phyloP scores from a whole-genome alignment of 2,113 vertebrate species.

The Chroicocephalus ridibundus region DNA sequence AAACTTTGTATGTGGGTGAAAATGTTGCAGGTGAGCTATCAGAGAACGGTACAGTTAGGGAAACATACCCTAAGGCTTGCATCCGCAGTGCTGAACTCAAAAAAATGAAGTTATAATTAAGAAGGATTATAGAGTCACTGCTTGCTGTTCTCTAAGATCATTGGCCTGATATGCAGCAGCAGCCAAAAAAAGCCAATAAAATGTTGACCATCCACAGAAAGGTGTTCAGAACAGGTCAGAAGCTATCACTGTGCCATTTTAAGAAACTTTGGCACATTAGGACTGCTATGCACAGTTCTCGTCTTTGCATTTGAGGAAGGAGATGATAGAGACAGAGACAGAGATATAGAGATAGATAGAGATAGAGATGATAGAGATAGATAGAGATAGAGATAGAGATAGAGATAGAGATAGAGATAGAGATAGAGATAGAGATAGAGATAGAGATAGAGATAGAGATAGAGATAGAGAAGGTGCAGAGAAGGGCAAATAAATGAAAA shows the following conservation, averaged over 20 bases:
- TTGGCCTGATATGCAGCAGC: neutral
- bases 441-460: neutral
- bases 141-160: neutral
- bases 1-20: neutral
- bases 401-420: neutral
- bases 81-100: neutral
- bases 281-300: neutral
- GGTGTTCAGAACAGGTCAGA: neutral
- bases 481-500: neutral
- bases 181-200: neutral
- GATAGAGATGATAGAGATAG: neutral
- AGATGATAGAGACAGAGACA: neutral
- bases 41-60: neutral
- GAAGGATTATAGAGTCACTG: accelerated
- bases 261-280: neutral
- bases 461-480: neutral
- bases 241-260: neutral
- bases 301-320: neutral
- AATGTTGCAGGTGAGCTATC: neutral
- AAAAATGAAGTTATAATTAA: neutral
- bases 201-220: neutral
- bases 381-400: neutral
- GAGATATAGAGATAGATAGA: neutral
- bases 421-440: neutral
- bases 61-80: neutral